phyloP scores from a whole-genome alignment of 2,888 invertebrate genomes.

The Volucella inanis region DNA sequence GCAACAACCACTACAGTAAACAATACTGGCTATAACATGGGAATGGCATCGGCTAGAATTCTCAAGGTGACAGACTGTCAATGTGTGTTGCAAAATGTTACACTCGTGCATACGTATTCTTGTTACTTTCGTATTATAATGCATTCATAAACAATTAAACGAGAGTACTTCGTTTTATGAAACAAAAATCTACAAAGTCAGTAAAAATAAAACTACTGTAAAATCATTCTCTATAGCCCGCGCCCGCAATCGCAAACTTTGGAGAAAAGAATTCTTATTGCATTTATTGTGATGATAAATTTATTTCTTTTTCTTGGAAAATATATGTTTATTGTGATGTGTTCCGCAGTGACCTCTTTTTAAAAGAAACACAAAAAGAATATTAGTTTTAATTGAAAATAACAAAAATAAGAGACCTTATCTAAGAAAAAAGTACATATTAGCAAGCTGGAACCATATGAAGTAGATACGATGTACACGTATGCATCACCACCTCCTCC shows the following conservation, averaged over 20 bases:
- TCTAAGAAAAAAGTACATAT: conserved; percentile 17
- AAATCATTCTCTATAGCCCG: conserved; percentile 35
- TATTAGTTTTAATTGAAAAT: conserved; percentile 6
- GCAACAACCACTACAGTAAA: conserved; percentile 68
- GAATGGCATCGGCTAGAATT: conserved; percentile 75
- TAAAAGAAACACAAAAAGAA: conserved; percentile 42
- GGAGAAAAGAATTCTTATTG: conserved; percentile 25
- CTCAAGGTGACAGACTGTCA: conserved; percentile 72
- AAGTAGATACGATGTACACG: conserved; percentile 76
- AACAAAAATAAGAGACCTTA: not conserved
- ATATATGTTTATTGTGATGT: conserved; percentile 50
- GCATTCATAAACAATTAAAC: conserved; percentile 73
- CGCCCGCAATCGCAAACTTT: conserved; percentile 33
- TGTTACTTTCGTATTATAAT: conserved; percentile 58
- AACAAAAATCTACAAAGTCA: conserved; percentile 75
- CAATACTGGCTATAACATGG: conserved; percentile 69
- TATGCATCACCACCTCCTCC: conserved; percentile 76
- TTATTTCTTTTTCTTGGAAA: conserved; percentile 60
- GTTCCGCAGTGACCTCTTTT: conserved; percentile 68
- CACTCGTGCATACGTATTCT: conserved; percentile 30
- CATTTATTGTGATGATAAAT: conserved; percentile 55
- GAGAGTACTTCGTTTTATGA: conserved; percentile 65
- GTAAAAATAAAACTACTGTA: conserved; percentile 66
- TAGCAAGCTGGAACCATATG: conserved; percentile 76
- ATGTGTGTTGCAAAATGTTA: conserved; percentile 55